phyloP scores from a whole-genome alignment of 1,140 invertebrate species.

The Polyergus mexicanus region DNA sequence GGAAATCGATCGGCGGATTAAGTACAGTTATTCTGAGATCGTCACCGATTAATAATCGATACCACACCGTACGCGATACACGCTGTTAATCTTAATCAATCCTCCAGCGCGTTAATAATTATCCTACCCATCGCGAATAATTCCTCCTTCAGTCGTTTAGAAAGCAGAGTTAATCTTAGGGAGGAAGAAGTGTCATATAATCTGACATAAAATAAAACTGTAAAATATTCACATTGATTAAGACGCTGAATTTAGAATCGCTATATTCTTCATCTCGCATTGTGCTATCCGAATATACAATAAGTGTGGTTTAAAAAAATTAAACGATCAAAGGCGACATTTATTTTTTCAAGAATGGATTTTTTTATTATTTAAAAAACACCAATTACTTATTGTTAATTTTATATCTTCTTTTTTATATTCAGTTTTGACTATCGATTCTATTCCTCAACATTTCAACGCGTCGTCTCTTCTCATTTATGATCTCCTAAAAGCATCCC shows the following conservation, averaged over 20 bases:
- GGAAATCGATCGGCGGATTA: constrained; percentile 40
- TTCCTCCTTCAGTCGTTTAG: constrained; percentile 3
- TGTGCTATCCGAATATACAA: neutral
- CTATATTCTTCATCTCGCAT: neutral
- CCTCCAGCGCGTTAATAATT: constrained; percentile 30
- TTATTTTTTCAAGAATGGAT: neutral
- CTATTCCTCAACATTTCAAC: neutral
- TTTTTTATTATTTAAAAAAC: neutral
- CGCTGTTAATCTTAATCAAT: constrained; percentile 44
- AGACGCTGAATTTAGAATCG: constrained; percentile 9
- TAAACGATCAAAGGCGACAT: neutral
- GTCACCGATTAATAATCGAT: constrained; percentile 23
- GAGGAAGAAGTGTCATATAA: neutral
- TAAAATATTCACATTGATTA: neutral
- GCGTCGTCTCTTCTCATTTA: neutral
- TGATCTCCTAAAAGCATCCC: neutral
- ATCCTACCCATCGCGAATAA: neutral
- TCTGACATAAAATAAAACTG: neutral
- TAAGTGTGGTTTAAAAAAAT: neutral
- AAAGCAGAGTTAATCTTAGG: neutral
- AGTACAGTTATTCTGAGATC: constrained; percentile 46
- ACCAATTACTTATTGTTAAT: neutral
- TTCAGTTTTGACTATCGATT: neutral
- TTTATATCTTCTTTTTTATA: neutral
- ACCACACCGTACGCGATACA: neutral